phyloP scores from a whole-genome alignment of 2,888 invertebrate genomes.

The Terebella lapidaria region DNA sequence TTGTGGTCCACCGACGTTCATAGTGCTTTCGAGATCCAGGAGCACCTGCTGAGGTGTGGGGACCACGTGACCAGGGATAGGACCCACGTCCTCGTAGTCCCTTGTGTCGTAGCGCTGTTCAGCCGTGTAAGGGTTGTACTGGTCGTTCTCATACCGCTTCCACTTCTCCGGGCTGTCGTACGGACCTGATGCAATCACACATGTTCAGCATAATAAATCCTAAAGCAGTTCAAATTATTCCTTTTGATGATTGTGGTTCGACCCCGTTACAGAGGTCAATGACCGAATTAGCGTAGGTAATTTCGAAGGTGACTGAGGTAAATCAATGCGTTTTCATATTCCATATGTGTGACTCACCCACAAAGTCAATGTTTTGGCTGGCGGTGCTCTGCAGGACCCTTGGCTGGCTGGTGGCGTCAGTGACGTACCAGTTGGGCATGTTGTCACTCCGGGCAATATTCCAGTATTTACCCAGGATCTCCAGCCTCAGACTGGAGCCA shows the following conservation, averaged over 20 bases:
- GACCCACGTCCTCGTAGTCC: not conserved
- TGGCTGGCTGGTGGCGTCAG: not conserved
- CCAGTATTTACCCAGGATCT: constrained; percentile 9
- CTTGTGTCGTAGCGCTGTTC: not conserved
- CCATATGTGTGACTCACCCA: no score
- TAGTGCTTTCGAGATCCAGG: not conserved
- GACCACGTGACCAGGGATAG: no score
- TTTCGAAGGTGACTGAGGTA: no score
- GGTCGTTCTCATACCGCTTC: constrained; percentile 35
- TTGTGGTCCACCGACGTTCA: constrained; percentile 11
- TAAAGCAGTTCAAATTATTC: no score
- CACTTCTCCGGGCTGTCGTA: constrained; percentile 35
- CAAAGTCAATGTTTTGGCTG: constrained; percentile 20
- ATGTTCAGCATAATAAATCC: no score
- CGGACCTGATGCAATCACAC: no score
- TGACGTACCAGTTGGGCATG: constrained; percentile 25
- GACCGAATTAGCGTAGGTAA: no score
- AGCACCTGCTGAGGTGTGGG: not conserved
- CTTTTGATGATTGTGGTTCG: constrained; percentile 35
- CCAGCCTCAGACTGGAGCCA: not conserved
- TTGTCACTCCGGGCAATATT: constrained; percentile 17
- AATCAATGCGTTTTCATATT: no score
- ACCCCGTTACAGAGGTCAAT: no score
- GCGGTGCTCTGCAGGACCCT: constrained; percentile 12
- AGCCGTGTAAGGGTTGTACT: constrained; percentile 31